Evolutionary conservation across 1,140 invertebrate genomes (phyloP), one percentile per base, ranked within the genome.

Genomic region (Drosophila ananassae): DNA sequence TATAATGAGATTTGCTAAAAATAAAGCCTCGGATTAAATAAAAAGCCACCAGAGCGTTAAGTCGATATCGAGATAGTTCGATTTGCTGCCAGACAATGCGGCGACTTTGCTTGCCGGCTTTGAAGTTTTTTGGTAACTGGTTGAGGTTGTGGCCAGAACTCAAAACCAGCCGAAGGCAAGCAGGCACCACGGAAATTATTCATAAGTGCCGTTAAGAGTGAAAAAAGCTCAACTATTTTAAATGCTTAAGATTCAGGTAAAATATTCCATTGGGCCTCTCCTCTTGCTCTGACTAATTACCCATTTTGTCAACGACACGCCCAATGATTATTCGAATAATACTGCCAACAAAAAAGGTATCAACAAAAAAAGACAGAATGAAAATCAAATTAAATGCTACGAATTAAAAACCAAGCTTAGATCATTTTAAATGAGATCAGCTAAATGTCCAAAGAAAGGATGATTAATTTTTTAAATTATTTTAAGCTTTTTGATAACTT

Each of bases 381-480:
- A 30, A 73, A 64, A 81, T 66, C 68, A 66, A 85, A 84, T 85
- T 77, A 85, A 61, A 55, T 50, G 17, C 13, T 50, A n/a, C 55
- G 37, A 53, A 67, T 52, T 52, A 69, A 61, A 74, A 69, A 68
- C 5, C 56, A 48, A 21, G 58, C 63, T 66, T 66, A 66, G 62
- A 46, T 63, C 44, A 66, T 63, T 52, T 37, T 28, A 50, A 78
- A 72, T 58, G 8, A 67, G 24, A 24, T 44, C 6, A 9, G 21
- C 47, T 25, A 62, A 10, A n/a, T 41, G 3, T 25, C 22, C 21
- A 52, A 46, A 37, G 3, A 13, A 41, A 2, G 3, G 13, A 21
- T 13, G 12, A 44, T 0, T 13, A 13, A 44, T 13, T 6, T 5
- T 50, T 22, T 39, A 13, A 47, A 51, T 2, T 2, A 7, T 6